Conservation (phyloP, 2,113 vertebrate species). For the Oreochromis spilurus region DNA sequence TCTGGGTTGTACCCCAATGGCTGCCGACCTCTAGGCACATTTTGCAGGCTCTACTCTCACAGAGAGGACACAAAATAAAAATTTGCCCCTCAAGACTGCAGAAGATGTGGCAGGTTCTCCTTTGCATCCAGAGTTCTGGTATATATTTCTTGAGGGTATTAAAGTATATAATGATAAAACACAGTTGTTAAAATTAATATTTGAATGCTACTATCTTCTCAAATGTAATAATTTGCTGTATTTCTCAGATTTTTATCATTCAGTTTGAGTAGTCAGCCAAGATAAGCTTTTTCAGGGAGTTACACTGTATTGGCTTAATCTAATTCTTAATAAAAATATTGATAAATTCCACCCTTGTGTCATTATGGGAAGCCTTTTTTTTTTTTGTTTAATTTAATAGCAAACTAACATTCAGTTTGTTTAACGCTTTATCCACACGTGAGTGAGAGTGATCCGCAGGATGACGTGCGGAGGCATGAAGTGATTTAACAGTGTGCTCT, state of each 20-base stretch:
- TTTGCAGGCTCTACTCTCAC: background rate
- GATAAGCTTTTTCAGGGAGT: background rate
- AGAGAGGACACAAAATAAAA: background rate
- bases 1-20: background rate
- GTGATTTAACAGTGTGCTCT: constrained; percentile 44
- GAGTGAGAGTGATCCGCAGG: constrained; percentile 12
- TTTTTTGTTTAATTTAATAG: background rate
- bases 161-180: background rate
- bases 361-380: background rate
- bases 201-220: background rate
- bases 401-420: background rate
- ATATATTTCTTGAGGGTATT: background rate
- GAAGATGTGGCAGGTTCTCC: background rate
- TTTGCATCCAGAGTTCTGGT: background rate
- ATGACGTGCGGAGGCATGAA: background rate
- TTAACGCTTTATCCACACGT: background rate
- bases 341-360: background rate
- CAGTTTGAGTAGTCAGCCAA: background rate
- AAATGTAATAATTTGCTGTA: background rate
- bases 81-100: background rate
- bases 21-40: background rate
- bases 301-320: background rate
- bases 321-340: background rate
- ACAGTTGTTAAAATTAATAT: background rate
- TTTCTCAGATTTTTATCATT: background rate